phyloP scores from a whole-genome alignment of 2,113 vertebrate genomes.

The Hippocampus abdominalis region DNA sequence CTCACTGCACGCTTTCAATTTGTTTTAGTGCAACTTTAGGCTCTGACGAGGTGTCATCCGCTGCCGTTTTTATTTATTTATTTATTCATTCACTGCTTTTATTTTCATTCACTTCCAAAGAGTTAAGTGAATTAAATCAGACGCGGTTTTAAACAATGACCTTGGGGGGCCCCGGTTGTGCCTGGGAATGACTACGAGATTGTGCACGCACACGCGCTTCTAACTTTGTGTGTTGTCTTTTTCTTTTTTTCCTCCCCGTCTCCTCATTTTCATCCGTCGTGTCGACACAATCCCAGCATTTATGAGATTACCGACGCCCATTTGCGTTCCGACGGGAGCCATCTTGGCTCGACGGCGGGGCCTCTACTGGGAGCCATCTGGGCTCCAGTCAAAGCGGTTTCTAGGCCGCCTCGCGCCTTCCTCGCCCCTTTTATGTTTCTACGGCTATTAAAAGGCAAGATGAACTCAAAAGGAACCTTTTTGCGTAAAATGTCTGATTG shows the following conservation, averaged over 20 bases:
- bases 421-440: neutral
- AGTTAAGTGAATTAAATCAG: constrained; percentile 64
- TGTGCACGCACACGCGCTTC: constrained; percentile 10
- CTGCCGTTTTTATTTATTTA: constrained; percentile 15
- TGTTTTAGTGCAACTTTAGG: constrained; percentile 34
- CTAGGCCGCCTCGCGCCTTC: neutral
- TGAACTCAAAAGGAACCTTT: neutral
- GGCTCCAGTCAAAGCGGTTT: constrained; percentile 29
- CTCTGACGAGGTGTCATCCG: constrained; percentile 40
- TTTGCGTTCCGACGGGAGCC: constrained; percentile 72
- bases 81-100: constrained; percentile 5
- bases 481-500: neutral
- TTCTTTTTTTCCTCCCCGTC: constrained; percentile 1
- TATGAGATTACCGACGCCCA: constrained; percentile 73
- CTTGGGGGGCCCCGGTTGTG: constrained; percentile 39
- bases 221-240: constrained; percentile 27
- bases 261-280: constrained; percentile 44
- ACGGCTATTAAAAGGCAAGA: neutral
- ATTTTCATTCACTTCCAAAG: constrained; percentile 43
- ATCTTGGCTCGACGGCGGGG: constrained; percentile 68
- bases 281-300: constrained; percentile 65
- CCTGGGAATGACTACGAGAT: constrained; percentile 17
- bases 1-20: constrained; percentile 22
- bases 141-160: constrained; percentile 53
- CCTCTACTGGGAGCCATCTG: constrained; percentile 74